Evolutionary conservation across 2,888 invertebrate genomes (phyloP).

Genomic region (Caradrina kadenii): DNA sequence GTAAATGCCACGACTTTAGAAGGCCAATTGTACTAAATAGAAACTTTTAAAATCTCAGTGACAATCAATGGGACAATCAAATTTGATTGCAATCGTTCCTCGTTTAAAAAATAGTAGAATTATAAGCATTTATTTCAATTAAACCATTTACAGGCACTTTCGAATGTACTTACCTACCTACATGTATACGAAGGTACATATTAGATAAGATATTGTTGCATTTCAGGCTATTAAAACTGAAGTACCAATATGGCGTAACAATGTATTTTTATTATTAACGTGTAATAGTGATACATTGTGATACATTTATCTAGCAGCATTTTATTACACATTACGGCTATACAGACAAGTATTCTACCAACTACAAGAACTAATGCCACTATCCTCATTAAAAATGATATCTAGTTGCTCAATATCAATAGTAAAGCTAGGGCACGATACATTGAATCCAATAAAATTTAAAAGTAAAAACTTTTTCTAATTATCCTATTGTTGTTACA

Average conservation of each 20-base stretch:
- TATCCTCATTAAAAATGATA: background rate
- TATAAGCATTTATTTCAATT: no score
- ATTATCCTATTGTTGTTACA: no score
- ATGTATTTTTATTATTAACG: constrained; percentile 54
- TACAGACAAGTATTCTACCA: background rate
- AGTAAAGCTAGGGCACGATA: no score
- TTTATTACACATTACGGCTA: constrained; percentile 6
- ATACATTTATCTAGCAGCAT: constrained; percentile 7
- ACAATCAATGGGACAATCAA: no score
- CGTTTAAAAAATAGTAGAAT: no score
- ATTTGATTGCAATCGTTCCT: no score
- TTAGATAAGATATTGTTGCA: constrained; percentile 18
- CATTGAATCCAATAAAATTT: no score
- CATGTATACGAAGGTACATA: background rate
- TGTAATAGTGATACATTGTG: constrained; percentile 38
- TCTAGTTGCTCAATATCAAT: background rate
- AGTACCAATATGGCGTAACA: constrained; percentile 56
- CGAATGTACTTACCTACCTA: background rate
- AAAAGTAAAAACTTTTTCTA: no score
- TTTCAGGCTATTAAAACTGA: constrained; percentile 51
- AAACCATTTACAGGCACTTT: no score
- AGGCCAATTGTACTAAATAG: no score
- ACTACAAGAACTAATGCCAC: background rate
- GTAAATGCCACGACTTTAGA: no score
- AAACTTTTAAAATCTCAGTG: no score